phyloP scores from a whole-genome alignment of 1,140 invertebrate species.

The Andricus grossulariae region DNA sequence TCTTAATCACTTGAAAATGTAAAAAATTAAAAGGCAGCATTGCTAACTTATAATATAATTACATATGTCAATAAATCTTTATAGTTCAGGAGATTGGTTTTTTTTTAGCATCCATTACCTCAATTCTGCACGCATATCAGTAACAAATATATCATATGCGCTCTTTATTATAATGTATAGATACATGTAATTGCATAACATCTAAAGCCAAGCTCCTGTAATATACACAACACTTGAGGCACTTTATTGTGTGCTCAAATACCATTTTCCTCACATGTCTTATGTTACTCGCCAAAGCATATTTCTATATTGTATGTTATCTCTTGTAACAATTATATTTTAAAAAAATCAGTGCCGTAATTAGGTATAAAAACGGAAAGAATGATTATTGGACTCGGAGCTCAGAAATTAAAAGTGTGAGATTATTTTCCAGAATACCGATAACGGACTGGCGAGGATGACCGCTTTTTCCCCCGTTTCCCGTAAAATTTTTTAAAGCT shows the following conservation, averaged over 20 bases:
- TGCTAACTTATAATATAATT: constrained; percentile 71
- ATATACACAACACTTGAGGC: constrained; percentile 77
- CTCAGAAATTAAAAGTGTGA: not conserved
- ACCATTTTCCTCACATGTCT: constrained; percentile 67
- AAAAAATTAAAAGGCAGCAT: constrained; percentile 71
- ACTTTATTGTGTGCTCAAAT: constrained; percentile 76
- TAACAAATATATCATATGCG: constrained; percentile 76
- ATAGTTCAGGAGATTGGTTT: constrained; percentile 70
- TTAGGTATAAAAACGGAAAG: constrained; percentile 56
- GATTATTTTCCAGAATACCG: constrained; percentile 67
- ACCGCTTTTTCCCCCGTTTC: constrained; percentile 22
- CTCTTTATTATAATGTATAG: constrained; percentile 71
- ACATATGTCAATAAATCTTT: constrained; percentile 69
- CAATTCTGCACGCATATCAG: constrained; percentile 73
- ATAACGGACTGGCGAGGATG: constrained; percentile 43
- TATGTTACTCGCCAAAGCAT: constrained; percentile 72
- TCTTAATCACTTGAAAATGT: constrained; percentile 47
- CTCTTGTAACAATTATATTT: constrained; percentile 67
- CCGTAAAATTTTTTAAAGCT: constrained; percentile 54
- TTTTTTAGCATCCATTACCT: constrained; percentile 67
- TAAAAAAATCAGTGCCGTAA: constrained; percentile 68
- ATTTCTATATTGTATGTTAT: constrained; percentile 71
- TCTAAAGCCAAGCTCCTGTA: constrained; percentile 74
- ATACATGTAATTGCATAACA: constrained; percentile 75
- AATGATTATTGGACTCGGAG: constrained; percentile 22